phyloP scores from a whole-genome alignment of 2,888 invertebrate species.

The Aspidiotus destructor region DNA sequence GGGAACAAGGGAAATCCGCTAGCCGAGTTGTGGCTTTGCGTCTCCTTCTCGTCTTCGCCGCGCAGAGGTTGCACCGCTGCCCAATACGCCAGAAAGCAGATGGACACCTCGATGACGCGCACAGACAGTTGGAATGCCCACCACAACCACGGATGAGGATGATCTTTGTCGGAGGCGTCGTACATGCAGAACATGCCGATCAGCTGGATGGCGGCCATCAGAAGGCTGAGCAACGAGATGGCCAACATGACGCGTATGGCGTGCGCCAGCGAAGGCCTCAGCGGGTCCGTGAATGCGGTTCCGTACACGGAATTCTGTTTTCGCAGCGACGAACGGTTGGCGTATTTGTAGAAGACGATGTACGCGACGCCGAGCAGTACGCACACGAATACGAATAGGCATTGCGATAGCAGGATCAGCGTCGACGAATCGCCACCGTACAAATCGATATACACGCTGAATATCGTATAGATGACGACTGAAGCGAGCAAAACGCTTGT shows the following conservation, averaged over 20 bases:
- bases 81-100: conserved; percentile 75
- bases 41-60: conserved; percentile 60
- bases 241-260: conserved; percentile 84
- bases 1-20: conserved; percentile 71
- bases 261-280: conserved; percentile 55
- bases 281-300: conserved; percentile 44
- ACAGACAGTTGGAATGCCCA: conserved; percentile 85
- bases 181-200: conserved; percentile 46
- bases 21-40: conserved; percentile 37
- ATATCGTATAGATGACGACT: conserved; percentile 64
- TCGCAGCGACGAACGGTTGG: conserved; percentile 48
- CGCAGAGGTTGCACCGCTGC: conserved; percentile 58
- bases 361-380: conserved; percentile 75
- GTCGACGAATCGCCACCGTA: conserved; percentile 37
- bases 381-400: conserved; percentile 75
- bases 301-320: conserved; percentile 41
- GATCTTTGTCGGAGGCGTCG: conserved; percentile 42
- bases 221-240: conserved; percentile 70
- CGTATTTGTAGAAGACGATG: conserved; percentile 67
- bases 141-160: conserved; percentile 64
- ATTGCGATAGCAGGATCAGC: conserved; percentile 67
- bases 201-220: conserved; percentile 72
- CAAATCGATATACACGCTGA: conserved; percentile 74
- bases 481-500: conserved; percentile 69
- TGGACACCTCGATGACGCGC: conserved; percentile 74